These are phyloP conservation scores for Megalops cyprinoides DNA, from an alignment of 2,797 vertebrate genomes.

Conservation along the genomic window DNA sequence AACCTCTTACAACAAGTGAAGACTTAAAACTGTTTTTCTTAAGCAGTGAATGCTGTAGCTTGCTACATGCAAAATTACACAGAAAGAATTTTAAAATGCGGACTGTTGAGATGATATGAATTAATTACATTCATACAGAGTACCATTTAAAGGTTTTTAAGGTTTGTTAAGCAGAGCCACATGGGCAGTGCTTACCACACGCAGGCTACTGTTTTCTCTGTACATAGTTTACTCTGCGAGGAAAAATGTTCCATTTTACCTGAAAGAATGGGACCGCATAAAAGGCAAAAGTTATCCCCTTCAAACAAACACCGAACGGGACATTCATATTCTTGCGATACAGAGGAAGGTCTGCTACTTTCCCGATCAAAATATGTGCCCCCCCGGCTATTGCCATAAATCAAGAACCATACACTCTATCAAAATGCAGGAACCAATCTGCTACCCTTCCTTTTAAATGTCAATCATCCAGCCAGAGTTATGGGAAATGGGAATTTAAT, in stretches of 20 bases:
- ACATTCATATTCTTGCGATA: background rate
- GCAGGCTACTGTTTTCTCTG: no score
- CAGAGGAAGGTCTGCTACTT: background rate
- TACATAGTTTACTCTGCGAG: no score
- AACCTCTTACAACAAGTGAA: background rate
- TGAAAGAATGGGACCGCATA: no score
- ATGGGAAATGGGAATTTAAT: background rate
- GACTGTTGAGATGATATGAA: no score
- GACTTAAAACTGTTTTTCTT: background rate
- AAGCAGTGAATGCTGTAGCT: background rate
- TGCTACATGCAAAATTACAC: background rate
- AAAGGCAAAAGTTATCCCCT: background rate
- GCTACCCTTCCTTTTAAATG: background rate
- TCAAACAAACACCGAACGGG: background rate
- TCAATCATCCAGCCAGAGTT: background rate
- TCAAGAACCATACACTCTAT: background rate
- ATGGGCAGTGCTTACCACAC: background rate
- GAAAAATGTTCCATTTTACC: no score
- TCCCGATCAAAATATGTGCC: background rate
- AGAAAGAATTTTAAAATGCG: background rate
- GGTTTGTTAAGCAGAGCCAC: no score
- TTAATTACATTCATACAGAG: no score
- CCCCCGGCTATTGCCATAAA: background rate
- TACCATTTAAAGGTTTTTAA: no score
- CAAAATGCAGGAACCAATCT: conserved; percentile 13